phyloP scores from a whole-genome alignment of 2,113 vertebrate species.

The Datnioides undecimradiatus region DNA sequence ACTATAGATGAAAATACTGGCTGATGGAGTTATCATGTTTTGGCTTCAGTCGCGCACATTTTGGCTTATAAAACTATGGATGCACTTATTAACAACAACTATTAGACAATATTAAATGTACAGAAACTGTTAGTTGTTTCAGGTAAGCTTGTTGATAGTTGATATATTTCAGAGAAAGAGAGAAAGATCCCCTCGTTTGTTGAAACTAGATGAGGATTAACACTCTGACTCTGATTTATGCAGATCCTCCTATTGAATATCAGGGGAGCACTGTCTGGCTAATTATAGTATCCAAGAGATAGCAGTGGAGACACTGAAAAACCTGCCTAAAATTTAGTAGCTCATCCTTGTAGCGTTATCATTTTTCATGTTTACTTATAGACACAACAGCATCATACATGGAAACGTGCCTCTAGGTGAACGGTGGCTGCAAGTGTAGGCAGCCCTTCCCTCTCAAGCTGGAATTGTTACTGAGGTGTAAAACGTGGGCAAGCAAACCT shows the following conservation, averaged over 20 bases:
- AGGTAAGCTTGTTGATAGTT: conserved; percentile 44
- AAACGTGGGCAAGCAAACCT: conserved; percentile 76
- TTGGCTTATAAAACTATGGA: background rate
- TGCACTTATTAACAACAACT: conserved; percentile 18
- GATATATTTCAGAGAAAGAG: conserved; percentile 61
- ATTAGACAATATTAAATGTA: conserved; percentile 5
- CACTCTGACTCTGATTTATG: conserved; percentile 69
- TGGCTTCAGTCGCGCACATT: background rate
- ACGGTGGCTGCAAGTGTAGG: conserved; percentile 54
- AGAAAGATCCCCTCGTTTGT: conserved; percentile 59
- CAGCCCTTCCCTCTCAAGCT: conserved; percentile 53
- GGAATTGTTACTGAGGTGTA: conserved; percentile 64
- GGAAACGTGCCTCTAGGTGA: conserved; percentile 40
- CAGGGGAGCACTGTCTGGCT: conserved; percentile 64
- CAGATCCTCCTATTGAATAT: conserved; percentile 74
- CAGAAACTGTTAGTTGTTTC: background rate
- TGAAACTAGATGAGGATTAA: conserved; percentile 74
- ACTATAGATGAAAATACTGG: background rate
- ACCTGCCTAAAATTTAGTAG: conserved; percentile 29
- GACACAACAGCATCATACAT: conserved; percentile 27
- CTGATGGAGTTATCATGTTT: background rate
- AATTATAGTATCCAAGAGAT: conserved; percentile 70
- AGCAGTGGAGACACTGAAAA: conserved; percentile 47
- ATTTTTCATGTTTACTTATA: conserved; percentile 45
- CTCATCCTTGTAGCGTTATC: conserved; percentile 20